Conservation (phyloP, 1,140 invertebrate genomes). For the Brachionus rotundiformis region DNA sequence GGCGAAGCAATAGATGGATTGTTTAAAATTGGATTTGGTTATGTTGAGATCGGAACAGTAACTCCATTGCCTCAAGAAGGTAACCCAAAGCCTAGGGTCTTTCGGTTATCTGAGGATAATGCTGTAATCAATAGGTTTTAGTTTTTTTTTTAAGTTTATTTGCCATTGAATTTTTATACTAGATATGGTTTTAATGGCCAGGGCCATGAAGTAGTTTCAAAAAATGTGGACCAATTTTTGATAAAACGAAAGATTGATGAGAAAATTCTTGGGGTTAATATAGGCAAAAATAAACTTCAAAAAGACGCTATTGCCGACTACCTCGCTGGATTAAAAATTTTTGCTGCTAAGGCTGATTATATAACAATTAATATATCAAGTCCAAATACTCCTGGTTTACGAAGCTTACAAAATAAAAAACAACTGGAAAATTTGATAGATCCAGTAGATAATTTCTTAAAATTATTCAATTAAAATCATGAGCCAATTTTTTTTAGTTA, state of each 20-base stretch:
- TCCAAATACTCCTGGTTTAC: constrained; percentile 90
- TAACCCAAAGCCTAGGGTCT: constrained; percentile 87
- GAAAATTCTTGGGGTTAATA: constrained; percentile 78
- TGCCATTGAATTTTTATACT: too few relatives aligned
- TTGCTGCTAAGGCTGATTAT: constrained; percentile 66
- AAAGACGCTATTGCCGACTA: constrained; percentile 78
- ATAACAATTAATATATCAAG: constrained; percentile 67
- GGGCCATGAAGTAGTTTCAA: constrained; percentile 72
- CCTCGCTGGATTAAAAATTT: constrained; percentile 64
- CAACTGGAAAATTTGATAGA: constrained; percentile 74
- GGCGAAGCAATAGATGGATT: constrained; percentile 83
- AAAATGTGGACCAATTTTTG: constrained; percentile 55
- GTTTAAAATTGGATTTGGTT: constrained; percentile 83
- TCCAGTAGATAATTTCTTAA: constrained; percentile 65
- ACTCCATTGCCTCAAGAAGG: constrained; percentile 88
- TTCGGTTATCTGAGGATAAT: constrained; percentile 77
- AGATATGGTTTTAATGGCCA: constrained; percentile 92
- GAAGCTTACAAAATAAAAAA: constrained; percentile 78
- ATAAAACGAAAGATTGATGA: constrained; percentile 52
- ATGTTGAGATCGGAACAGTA: constrained; percentile 87
- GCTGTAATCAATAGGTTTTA: constrained; percentile 85
- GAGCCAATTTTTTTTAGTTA: constrained; percentile 6
- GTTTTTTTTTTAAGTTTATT: neutral
- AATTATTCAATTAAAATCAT: too few relatives aligned
- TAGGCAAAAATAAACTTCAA: constrained; percentile 90